These are phyloP conservation scores for Pristionchus maxplancki DNA, from an alignment of 2,888 invertebrate species.

Conservation along the genomic window DNA sequence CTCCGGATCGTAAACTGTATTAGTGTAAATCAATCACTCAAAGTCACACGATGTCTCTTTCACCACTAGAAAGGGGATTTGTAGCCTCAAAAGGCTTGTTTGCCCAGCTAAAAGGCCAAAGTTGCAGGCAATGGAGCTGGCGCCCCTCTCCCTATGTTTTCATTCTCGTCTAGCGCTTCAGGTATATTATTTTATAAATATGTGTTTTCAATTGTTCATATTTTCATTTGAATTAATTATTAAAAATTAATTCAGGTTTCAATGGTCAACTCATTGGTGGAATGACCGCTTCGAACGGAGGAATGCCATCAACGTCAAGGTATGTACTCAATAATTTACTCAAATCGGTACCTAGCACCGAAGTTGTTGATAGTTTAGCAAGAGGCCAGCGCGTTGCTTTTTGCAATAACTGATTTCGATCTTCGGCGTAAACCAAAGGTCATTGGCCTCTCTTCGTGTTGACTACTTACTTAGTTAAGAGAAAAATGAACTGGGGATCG, in stretches of 20 bases:
- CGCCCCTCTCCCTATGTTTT: not conserved
- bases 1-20: not conserved
- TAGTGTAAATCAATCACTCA: not conserved
- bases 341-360: too few relatives aligned
- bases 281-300: not conserved
- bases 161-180: not conserved
- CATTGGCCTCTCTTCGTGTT: not conserved
- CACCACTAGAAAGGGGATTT: not conserved
- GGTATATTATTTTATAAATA: not conserved
- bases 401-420: not conserved
- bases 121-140: not conserved
- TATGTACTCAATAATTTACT: not conserved
- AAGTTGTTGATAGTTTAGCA: too few relatives aligned
- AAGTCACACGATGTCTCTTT: not conserved
- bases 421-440: slow-evolving; percentile 16
- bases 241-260: not conserved
- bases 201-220: not conserved
- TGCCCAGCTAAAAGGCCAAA: not conserved
- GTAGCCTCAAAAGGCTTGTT: not conserved
- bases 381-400: too few relatives aligned
- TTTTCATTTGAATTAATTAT: not conserved
- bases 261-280: not conserved
- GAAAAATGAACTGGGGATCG: too few relatives aligned
- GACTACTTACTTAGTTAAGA: not conserved
- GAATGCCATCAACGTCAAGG: not conserved